These are phyloP conservation scores for Perca flavescens DNA, from an alignment of 2,113 vertebrate genomes.

Conservation along the genomic window DNA sequence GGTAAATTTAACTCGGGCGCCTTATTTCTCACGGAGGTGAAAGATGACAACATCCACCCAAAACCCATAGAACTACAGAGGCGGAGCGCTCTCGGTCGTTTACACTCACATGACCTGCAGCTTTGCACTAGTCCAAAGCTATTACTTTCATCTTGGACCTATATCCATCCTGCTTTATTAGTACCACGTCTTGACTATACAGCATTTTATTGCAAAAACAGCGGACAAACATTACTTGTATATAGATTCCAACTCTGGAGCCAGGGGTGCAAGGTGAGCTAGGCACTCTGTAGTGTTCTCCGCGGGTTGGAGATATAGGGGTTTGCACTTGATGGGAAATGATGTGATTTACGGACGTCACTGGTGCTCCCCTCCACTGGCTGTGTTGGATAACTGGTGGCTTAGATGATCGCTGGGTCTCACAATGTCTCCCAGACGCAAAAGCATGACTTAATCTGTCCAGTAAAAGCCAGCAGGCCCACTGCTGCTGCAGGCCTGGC, in stretches of 20 bases:
- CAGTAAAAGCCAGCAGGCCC: slow-evolving; percentile 56
- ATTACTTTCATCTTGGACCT: slow-evolving; percentile 41
- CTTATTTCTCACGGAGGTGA: slow-evolving; percentile 52
- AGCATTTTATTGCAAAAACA: slow-evolving; percentile 32
- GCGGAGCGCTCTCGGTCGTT: slow-evolving; percentile 12
- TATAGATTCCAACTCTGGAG: slow-evolving; percentile 27
- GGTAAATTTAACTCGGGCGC: slow-evolving; percentile 42
- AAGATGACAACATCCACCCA: slow-evolving; percentile 48
- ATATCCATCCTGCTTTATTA: slow-evolving; percentile 31
- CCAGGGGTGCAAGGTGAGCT: slow-evolving; percentile 30
- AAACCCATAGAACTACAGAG: slow-evolving; percentile 21
- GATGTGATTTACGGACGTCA: slow-evolving; percentile 54
- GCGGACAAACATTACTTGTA: slow-evolving; percentile 39
- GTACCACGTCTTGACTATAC: slow-evolving; percentile 22
- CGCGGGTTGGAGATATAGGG: slow-evolving; percentile 1
- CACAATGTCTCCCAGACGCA: slow-evolving; percentile 46
- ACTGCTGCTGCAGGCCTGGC: slow-evolving; percentile 39
- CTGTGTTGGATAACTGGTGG: slow-evolving; percentile 48
- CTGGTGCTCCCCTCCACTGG: slow-evolving; percentile 17
- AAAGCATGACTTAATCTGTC: slow-evolving; percentile 61
- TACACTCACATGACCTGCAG: slow-evolving; percentile 34
- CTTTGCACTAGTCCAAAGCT: slow-evolving; percentile 34
- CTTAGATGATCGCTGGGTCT: slow-evolving; percentile 34
- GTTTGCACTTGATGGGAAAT: slow-evolving; percentile 21
- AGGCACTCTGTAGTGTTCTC: slow-evolving; percentile 1